phyloP scores from a whole-genome alignment of 2,797 vertebrate species.

The Hydrolagus colliei region DNA sequence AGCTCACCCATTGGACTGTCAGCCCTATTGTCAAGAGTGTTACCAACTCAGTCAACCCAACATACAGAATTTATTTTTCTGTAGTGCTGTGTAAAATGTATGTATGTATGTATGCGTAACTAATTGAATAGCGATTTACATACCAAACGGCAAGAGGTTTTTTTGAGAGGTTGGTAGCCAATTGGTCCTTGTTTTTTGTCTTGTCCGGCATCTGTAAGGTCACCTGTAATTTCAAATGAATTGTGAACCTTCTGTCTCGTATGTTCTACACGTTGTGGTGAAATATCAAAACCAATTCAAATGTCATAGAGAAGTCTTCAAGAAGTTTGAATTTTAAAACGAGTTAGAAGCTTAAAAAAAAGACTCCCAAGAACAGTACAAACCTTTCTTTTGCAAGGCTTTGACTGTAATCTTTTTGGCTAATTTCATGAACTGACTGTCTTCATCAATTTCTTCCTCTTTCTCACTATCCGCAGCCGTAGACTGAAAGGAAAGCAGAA shows the following conservation, averaged over 20 bases:
- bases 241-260: no score
- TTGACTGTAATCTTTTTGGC: constrained; percentile 84
- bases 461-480: constrained; percentile 59
- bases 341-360: background rate
- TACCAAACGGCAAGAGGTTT: background rate
- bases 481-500: constrained; percentile 45
- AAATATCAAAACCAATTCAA: background rate
- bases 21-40: no score
- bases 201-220: background rate
- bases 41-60: no score
- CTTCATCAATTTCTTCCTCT: constrained; percentile 69
- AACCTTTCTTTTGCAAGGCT: constrained; percentile 78
- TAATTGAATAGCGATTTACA: background rate
- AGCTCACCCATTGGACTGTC: no score
- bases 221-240: constrained; percentile 5
- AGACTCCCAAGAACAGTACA: background rate
- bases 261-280: background rate
- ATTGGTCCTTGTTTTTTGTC: background rate
- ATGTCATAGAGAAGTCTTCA: background rate
- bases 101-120: background rate
- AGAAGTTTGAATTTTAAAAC: background rate
- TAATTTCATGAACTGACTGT: constrained; percentile 87
- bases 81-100: background rate
- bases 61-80: no score
- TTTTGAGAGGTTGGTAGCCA: background rate